Base-by-base conservation (phyloP, 2,797 vertebrate species). In the Argentina silus region DNA sequence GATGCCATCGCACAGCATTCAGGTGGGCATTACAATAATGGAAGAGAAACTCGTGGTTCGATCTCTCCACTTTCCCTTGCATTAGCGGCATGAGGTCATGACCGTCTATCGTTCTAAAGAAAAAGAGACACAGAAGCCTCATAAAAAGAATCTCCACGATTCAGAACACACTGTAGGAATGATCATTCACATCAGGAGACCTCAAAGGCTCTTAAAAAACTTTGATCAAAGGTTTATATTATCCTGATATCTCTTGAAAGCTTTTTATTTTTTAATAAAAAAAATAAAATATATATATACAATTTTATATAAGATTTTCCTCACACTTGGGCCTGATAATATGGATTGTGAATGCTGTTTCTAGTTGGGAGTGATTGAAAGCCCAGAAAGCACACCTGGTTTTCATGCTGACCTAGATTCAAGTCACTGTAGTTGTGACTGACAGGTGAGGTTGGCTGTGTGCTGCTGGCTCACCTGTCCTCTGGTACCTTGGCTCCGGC, bases 11-110 rank as follows among this genome's bases (percentile, higher is more conserved):
- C 68, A 97, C 94, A 0, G 95, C 95, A 11, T 97, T 97, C 76
- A 98, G 82, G 85, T 94, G 91, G 44, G 88, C 86, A 76, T 95
- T 96, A 84, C 96, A 98, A 82, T 98, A 98, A 72, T 98, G 97
- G 89, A 98, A 98, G 47, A 98, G 92, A 23, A 98, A 98, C 83
- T 97, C 94, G 6, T 97, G 96, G 0, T 90, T 80, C 0, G 95
- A 97, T n/a, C 1, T 84, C 7, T 81, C 75, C 64, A 64, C 84
- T 62, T 60, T 77, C 10, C 92, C 88, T 82, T 86, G 91, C 42
- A 98, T 86, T 85, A 98, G 83, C 6, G 95, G 96, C 93, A 97
- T 92, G 70, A 97, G 92, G 85, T 97, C 93, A 3, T 68, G 93
- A 0, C 97, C 96, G 17, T 98, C 96, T 55, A 98, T 95, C 75